Conservation (phyloP, 2,797 vertebrate genomes). For the Rousettus madagascariensis region DNA sequence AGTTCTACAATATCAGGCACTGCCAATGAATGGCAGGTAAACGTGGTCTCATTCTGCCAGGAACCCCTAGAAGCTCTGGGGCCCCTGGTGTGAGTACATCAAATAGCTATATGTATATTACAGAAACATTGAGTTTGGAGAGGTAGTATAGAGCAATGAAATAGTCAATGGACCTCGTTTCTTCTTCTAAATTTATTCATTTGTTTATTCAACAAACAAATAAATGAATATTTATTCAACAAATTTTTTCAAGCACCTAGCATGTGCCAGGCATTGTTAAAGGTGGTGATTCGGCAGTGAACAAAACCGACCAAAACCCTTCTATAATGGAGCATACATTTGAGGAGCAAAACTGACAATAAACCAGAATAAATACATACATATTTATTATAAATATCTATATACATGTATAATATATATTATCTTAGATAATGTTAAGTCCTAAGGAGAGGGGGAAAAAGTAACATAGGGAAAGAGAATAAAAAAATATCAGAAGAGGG, state of each 20-base stretch:
- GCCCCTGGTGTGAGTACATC: not conserved
- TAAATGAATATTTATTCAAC: not conserved
- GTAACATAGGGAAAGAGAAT: not conserved
- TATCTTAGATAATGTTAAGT: not conserved
- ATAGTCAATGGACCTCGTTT: not conserved
- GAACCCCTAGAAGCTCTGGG: not conserved
- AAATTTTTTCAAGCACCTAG: not conserved
- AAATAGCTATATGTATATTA: not conserved
- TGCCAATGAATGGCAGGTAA: not conserved
- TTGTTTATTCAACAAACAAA: conserved; percentile 4
- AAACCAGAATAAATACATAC: not conserved
- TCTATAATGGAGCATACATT: not conserved
- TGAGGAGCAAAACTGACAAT: not conserved
- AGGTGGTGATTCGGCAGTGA: not conserved
- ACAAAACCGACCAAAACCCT: not conserved
- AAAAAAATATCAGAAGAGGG: not conserved
- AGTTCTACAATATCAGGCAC: not conserved
- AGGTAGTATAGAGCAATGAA: not conserved
- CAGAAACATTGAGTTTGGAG: not conserved
- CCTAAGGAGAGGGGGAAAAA: not conserved
- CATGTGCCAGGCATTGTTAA: not conserved
- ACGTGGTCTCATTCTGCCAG: not conserved
- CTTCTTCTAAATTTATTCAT: not conserved
- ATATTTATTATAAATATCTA: no score
- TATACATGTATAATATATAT: not conserved